Percentiles rank a stretch among this genome's conserved stretches.
Conservation (phyloP, 2,113 vertebrate species). For the Charina bottae region DNA sequence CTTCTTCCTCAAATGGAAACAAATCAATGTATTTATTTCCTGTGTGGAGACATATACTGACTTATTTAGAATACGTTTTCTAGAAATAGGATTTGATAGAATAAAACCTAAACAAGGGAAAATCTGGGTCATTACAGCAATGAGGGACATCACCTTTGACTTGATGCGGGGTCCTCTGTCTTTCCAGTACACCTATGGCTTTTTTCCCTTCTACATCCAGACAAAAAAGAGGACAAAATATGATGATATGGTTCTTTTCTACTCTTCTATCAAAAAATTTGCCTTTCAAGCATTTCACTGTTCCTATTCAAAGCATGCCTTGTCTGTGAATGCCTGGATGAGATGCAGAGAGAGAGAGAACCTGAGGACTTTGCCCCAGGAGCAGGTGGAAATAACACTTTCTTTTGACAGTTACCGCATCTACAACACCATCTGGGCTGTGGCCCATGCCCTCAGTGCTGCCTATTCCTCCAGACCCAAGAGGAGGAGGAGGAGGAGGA, state of each 20-base stretch:
- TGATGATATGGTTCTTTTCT: neutral
- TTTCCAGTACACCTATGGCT: neutral
- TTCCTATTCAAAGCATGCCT: neutral
- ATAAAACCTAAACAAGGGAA: neutral
- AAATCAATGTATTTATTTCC: neutral
- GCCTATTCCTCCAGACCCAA: neutral
- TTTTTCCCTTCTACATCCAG: neutral
- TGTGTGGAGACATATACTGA: neutral
- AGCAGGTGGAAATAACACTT: neutral
- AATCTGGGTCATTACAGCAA: neutral
- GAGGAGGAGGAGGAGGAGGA: neutral
- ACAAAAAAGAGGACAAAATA: neutral
- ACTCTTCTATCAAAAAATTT: neutral
- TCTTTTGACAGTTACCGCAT: neutral
- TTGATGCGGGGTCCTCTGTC: accelerated
- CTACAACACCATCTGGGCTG: neutral
- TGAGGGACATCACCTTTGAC: neutral
- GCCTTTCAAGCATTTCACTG: neutral
- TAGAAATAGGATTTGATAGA: neutral
- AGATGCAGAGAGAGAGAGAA: neutral
- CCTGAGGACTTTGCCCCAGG: neutral
- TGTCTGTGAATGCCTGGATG: neutral
- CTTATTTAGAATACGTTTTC: accelerated
- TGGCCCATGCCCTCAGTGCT: neutral
- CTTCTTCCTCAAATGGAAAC: neutral